These are phyloP conservation scores for Linepithema humile DNA, from an alignment of 1,140 invertebrate species.

Conservation along the genomic window DNA sequence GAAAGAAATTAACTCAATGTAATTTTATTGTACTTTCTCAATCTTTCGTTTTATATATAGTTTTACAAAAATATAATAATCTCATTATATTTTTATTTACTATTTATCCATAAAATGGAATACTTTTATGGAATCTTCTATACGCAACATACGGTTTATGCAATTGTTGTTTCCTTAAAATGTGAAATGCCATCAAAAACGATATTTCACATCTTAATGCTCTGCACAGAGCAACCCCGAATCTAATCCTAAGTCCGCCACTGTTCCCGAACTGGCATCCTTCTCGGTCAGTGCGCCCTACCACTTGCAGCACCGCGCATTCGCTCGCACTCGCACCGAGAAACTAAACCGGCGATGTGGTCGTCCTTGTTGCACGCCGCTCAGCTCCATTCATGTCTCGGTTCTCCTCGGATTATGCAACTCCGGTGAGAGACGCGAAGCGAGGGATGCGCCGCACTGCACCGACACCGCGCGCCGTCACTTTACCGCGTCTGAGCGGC, in stretches of 20 bases:
- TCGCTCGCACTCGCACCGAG: slow-evolving; percentile 64
- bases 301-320: background rate
- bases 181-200: too few species aligned
- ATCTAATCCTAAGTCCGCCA: slow-evolving; percentile 46
- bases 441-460: slow-evolving; percentile 38
- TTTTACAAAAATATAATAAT: too few species aligned
- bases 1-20: background rate
- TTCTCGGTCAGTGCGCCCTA: slow-evolving; percentile 57
- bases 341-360: slow-evolving; percentile 50
- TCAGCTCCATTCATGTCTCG: slow-evolving; percentile 73
- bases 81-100: too few species aligned
- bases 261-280: slow-evolving; percentile 50
- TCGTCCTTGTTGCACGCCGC: slow-evolving; percentile 68
- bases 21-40: too few species aligned
- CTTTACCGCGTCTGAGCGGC: slow-evolving; percentile 54
- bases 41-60: too few species aligned
- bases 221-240: background rate
- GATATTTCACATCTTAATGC: too few species aligned
- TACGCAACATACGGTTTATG: too few species aligned
- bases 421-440: slow-evolving; percentile 57
- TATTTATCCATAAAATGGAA: too few species aligned
- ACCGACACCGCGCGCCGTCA: slow-evolving; percentile 58
- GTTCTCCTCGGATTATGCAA: slow-evolving; percentile 72
- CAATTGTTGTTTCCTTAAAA: too few species aligned
- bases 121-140: too few species aligned